A percentile compares a stretch with the other conserved stretches of the same genome.
These are phyloP conservation scores for Notamacropus eugenii DNA, from an alignment of 2,797 vertebrate species.

Conservation along the genomic window DNA sequence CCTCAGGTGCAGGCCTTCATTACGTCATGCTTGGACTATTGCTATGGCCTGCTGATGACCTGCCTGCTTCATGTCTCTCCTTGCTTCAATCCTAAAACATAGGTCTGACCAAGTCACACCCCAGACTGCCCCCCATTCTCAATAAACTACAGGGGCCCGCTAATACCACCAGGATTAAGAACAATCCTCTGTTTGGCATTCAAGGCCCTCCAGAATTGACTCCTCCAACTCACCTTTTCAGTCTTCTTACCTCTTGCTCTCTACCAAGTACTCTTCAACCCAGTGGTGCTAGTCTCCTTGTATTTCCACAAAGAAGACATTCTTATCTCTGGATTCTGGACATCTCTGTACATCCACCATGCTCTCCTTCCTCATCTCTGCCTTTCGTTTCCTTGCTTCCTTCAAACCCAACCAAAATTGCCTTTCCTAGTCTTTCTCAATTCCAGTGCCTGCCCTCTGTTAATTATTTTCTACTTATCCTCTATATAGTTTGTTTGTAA, in stretches of 20 bases:
- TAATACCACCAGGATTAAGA: not conserved
- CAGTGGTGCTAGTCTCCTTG: not conserved
- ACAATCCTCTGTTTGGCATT: not conserved
- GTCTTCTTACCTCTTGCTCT: not conserved
- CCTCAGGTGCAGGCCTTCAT: not conserved
- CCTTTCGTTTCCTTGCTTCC: not conserved
- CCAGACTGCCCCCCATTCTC: not conserved
- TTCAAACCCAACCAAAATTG: not conserved
- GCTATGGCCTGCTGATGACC: not conserved
- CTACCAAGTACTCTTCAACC: no score
- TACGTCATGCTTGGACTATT: not conserved
- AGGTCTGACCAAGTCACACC: not conserved
- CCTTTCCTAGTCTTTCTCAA: not conserved
- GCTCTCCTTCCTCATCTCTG: not conserved
- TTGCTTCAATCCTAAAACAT: not conserved
- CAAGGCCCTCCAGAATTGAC: not conserved
- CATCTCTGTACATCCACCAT: not conserved
- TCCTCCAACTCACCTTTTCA: not conserved
- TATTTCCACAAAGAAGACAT: not conserved
- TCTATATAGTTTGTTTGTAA: not conserved
- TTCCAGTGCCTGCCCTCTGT: not conserved
- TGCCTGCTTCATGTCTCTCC: not conserved
- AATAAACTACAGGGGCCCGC: not conserved
- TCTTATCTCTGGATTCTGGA: not conserved
- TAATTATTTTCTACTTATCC: not conserved